These are phyloP conservation scores for Chionis minor DNA, from an alignment of 2,113 vertebrate species.

Conservation along the genomic window DNA sequence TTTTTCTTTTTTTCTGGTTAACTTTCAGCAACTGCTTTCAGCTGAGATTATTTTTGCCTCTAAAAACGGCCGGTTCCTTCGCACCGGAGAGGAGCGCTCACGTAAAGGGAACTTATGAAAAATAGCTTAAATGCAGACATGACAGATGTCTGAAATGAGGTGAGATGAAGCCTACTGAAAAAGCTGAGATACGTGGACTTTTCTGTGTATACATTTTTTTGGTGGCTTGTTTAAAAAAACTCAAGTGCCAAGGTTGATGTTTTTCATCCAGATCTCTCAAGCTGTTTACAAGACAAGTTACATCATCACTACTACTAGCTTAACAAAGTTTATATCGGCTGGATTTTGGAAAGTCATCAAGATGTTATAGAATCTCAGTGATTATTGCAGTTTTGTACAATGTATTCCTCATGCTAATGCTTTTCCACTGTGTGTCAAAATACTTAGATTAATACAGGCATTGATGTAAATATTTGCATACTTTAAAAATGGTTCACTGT, in stretches of 20 bases:
- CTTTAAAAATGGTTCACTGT: neutral
- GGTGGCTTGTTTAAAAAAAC: conserved; percentile 31
- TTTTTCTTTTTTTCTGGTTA: neutral
- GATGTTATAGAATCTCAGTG: conserved; percentile 4
- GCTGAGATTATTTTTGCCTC: neutral
- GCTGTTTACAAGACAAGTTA: conserved; percentile 35
- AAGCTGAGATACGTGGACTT: neutral
- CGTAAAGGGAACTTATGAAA: neutral
- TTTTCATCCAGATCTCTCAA: conserved; percentile 8
- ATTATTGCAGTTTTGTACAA: neutral
- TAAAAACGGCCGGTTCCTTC: neutral
- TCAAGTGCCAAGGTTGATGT: neutral
- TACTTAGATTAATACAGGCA: neutral
- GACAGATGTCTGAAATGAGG: neutral
- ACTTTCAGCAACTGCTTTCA: neutral
- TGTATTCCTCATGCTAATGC: conserved; percentile 3
- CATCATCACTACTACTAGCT: conserved; percentile 12
- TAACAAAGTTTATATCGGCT: conserved; percentile 24
- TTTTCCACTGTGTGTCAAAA: conserved; percentile 19
- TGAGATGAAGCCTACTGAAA: neutral
- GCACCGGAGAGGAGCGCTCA: neutral
- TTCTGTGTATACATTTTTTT: neutral
- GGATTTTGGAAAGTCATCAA: conserved; percentile 49
- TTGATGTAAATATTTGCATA: neutral
- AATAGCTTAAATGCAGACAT: neutral